Base-by-base conservation (phyloP, 2,113 vertebrate genomes). In the Spizaetus ornatus region DNA sequence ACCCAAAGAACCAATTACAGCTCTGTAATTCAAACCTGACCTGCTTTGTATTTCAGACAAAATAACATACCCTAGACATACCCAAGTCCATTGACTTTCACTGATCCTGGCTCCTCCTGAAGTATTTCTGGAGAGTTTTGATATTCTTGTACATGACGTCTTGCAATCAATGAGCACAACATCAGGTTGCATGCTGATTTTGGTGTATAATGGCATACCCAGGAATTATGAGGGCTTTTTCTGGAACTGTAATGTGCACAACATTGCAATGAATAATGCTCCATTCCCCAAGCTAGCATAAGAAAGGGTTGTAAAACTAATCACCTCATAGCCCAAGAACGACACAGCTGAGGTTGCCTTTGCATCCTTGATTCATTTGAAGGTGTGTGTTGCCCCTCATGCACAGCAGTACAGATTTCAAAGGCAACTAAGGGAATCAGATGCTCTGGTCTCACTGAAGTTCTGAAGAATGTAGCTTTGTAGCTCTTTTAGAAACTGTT, bases 211-310 rank as follows among this genome's bases (percentile, higher is more conserved):
- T 1, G 0, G 36, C 88, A 84, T 4, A 76, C 3, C 6, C 27
- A 76, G 65, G 43, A 96, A 91, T 97, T 95, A 84, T 0, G 5
- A 92, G 76, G 72, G 83, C 82, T 87, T 91, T 84, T 95, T 92
- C 88, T 92, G 90, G 67, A 93, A 72, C 88, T 69, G 43, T 73
- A 85, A 43, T 22, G 59, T 45, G 38, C 76, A 88, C 88, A 59
- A 62, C 88, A 65, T 43, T 45, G 69, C 56, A 18, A 45, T 92
- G 90, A 95, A 71, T 91, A 88, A 91, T 50, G 67, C 59, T 83
- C 53, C 71, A 8, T 53, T 93, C 71, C 86, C 83, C 61, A 47
- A 34, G 86, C 72, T 88, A 74, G 73, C 34, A 52, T 22, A 71
- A 90, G 92, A 52, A 84, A 81, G 29, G 22, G 72, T 12, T 72